Evolutionary conservation across 2,113 vertebrate species (phyloP).

Genomic region (Todiramphus saurophagus): DNA sequence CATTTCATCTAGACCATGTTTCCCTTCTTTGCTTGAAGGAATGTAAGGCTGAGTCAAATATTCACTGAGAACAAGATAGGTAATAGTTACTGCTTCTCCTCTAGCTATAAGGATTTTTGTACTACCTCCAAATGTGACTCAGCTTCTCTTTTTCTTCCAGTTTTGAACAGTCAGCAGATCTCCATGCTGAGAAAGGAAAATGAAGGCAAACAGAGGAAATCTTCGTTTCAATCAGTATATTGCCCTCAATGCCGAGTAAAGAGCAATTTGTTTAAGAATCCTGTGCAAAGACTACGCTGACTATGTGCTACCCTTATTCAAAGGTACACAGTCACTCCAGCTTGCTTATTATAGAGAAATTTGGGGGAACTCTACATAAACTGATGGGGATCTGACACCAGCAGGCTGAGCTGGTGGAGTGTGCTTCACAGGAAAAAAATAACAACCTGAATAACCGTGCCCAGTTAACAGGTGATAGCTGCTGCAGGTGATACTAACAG

Average conservation of each 20-base stretch:
- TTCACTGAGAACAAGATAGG: not conserved
- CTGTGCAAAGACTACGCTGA: not conserved
- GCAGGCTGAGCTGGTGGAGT: not conserved
- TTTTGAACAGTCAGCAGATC: not conserved
- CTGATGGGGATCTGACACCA: not conserved
- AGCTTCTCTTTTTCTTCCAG: not conserved
- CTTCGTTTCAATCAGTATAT: not conserved
- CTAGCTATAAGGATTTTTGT: not conserved
- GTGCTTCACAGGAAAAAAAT: not conserved
- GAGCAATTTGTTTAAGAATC: not conserved
- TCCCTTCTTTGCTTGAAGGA: not conserved
- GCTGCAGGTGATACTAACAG: not conserved
- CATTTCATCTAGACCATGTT: not conserved
- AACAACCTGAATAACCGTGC: not conserved
- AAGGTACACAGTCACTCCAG: not conserved
- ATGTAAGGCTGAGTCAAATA: not conserved
- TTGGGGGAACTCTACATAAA: not conserved
- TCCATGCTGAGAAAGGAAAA: not conserved
- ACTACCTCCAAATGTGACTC: not conserved
- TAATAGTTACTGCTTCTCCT: not conserved
- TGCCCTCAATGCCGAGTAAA: not conserved
- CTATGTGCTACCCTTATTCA: not conserved
- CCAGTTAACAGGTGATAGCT: not conserved
- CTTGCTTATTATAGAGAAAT: not conserved
- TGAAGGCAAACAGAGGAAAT: not conserved